Base-by-base conservation (phyloP, 2,888 invertebrate species). In the Julus scandinavius region DNA sequence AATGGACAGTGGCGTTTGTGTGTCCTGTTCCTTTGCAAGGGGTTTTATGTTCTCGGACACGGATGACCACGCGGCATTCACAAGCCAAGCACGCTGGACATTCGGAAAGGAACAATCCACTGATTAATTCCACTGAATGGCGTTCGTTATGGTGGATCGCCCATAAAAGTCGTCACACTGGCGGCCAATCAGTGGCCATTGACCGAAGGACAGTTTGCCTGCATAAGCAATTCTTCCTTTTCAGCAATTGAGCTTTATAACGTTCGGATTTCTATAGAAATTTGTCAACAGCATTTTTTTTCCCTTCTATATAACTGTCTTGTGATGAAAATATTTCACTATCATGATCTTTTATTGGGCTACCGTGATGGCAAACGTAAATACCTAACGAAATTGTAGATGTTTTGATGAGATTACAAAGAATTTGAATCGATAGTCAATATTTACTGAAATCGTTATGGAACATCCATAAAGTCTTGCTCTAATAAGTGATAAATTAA, bases 21-120 rank as follows among this genome's bases (percentile, higher is more conserved):
- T 72, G 72, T 72, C 72, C 72, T 72, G n/a, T n/a, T n/a, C n/a
- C 72, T 72, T 72, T 72, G 72, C 9, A 29, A 7, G n/a, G 29
- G 72, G 72, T 72, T 72, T 72, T 72, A 72, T 72, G 72, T 72
- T 29, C 29, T 72, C 72, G 72, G 72, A 72, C 72, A 72, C 72
- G 72, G 72, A 20, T 72, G 72, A 72, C 72, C 72, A 72, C 72
- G 7, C 72, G 72, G 72, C 72, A 72, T 72, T 72, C 72, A 72
- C 58, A 17, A 58, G 58, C 58, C 17, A 58, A 58, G 58, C 58
- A 58, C 29, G 72, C 29, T 29, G 72, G 29, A 72, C 72, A 72
- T 72, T 72, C 72, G 72, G 72, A 72, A 29, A 20, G 72, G 29
- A 72, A 72, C 72, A 72, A 72, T 72, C 72, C 72, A 72, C 72